A percentile compares a stretch with the other conserved stretches of the same genome.
These are phyloP conservation scores for Myzus persicae DNA, from an alignment of 1,140 invertebrate species.

Conservation along the genomic window DNA sequence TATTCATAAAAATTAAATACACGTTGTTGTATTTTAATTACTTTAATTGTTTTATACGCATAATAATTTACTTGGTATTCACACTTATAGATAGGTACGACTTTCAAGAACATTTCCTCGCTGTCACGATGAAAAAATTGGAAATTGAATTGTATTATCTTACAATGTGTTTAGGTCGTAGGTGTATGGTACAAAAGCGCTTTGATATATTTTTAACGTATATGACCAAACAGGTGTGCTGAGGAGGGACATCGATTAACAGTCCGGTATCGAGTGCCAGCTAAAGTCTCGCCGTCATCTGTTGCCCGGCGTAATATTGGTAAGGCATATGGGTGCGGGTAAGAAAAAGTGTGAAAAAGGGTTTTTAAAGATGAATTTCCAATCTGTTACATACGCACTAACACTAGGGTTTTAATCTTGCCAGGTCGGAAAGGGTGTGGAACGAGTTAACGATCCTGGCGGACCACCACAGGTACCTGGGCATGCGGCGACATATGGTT, in stretches of 20 bases:
- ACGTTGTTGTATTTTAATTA: too few species aligned
- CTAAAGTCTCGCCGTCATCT: slow-evolving; percentile 33
- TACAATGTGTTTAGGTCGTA: neutral
- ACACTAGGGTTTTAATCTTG: slow-evolving; percentile 9
- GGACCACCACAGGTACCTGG: slow-evolving; percentile 53
- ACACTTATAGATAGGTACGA: too few species aligned
- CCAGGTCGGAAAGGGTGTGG: slow-evolving; percentile 36
- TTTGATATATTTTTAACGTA: neutral
- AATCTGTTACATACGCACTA: slow-evolving; percentile 43
- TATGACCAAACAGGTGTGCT: slow-evolving; percentile 30
- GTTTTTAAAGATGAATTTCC: slow-evolving; percentile 50
- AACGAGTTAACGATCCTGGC: slow-evolving; percentile 54
- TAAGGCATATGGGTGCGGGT: slow-evolving; percentile 23
- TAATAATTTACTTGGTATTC: neutral
- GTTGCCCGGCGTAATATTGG: slow-evolving; percentile 33
- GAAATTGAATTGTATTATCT: neutral
- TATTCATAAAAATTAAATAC: neutral
- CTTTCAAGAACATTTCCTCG: neutral
- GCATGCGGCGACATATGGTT: slow-evolving; percentile 47
- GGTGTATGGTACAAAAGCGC: neutral
- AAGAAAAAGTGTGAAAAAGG: slow-evolving; percentile 2
- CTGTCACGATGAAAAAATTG: neutral
- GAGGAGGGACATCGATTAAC: slow-evolving; percentile 50
- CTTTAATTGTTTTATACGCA: neutral
- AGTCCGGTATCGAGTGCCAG: slow-evolving; percentile 19